Evolutionary conservation across 2,797 vertebrate genomes (phyloP).

Genomic region (Gorsachius magnificus): DNA sequence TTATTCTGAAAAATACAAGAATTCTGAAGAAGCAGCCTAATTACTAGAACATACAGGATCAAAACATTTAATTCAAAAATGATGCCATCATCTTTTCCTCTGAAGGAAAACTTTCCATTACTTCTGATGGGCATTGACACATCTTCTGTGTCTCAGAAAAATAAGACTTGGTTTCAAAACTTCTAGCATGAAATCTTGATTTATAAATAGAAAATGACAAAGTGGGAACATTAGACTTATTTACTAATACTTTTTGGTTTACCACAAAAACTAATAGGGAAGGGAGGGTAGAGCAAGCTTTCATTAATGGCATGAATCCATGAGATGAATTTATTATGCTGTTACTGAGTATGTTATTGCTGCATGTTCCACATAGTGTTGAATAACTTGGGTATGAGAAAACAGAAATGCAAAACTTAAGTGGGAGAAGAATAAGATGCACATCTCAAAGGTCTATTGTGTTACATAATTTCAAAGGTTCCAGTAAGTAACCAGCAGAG

Average conservation of each 20-base stretch:
- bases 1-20: not conserved
- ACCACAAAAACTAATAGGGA: not conserved
- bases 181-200: not conserved
- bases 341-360: not conserved
- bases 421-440: not conserved
- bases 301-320: not conserved
- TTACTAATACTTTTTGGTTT: not conserved
- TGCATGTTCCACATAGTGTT: not conserved
- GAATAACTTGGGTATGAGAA: not conserved
- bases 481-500: not conserved
- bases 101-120: not conserved
- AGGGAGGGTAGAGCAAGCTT: not conserved
- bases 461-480: not conserved
- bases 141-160: not conserved
- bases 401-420: not conserved
- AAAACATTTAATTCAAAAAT: not conserved
- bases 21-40: not conserved
- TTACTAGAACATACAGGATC: not conserved
- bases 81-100: not conserved
- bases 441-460: not conserved
- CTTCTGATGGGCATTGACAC: not conserved
- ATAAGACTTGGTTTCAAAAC: not conserved
- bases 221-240: not conserved
- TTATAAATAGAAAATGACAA: not conserved
- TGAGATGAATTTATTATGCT: not conserved